phyloP scores from a whole-genome alignment of 2,113 vertebrate genomes.

The Gobiocypris rarus region DNA sequence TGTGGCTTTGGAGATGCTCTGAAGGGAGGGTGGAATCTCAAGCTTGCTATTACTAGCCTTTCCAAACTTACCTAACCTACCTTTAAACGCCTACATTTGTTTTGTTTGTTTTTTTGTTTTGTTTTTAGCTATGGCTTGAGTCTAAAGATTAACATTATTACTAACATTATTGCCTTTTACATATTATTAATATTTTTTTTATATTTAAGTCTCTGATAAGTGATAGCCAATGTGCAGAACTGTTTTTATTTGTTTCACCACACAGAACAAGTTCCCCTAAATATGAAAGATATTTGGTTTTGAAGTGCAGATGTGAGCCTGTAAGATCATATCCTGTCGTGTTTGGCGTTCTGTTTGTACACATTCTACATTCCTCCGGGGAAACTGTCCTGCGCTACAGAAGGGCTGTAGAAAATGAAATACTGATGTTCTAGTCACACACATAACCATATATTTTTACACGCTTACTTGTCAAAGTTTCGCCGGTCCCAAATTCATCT shows the following conservation, averaged over 20 bases:
- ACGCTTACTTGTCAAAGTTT: conserved; percentile 52
- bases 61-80: too few relatives aligned
- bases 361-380: background rate
- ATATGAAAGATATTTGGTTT: background rate
- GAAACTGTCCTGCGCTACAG: conserved; percentile 1
- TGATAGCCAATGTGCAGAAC: too few relatives aligned
- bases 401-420: conserved; percentile 30
- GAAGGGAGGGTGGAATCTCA: too few relatives aligned
- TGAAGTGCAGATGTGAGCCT: conserved; percentile 29
- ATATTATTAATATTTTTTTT: background rate
- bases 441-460: conserved; percentile 40
- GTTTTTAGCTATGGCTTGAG: too few relatives aligned
- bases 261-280: background rate
- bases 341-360: conserved; percentile 14
- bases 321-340: conserved; percentile 2
- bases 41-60: too few relatives aligned
- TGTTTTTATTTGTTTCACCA: too few relatives aligned
- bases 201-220: background rate
- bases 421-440: conserved; percentile 38
- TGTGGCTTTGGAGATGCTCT: too few relatives aligned
- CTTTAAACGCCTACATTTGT: background rate
- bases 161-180: too few relatives aligned
- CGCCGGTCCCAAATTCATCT: conserved; percentile 55
- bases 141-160: background rate
- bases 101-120: background rate